A percentile compares a stretch with the other conserved stretches of the same genome.
Conservation (phyloP, 2,113 vertebrate genomes). For the Hystrix cristata region DNA sequence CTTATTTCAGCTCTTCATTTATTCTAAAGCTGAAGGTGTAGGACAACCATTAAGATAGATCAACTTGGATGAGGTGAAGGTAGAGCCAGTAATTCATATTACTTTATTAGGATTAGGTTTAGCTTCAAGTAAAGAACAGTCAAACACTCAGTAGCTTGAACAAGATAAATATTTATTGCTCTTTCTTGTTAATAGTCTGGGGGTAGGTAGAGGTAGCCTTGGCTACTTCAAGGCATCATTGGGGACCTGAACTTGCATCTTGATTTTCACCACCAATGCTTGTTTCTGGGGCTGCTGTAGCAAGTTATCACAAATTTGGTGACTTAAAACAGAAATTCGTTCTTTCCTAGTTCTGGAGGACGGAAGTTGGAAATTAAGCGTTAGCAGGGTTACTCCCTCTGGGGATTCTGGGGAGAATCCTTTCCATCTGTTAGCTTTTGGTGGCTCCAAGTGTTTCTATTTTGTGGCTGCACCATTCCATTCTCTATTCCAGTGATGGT, state of each 20-base stretch:
- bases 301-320: neutral
- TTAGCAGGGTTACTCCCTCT: neutral
- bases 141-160: neutral
- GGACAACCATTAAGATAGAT: neutral
- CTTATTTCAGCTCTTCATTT: neutral
- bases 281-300: neutral
- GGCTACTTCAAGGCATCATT: neutral
- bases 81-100: neutral
- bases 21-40: neutral
- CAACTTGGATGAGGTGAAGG: neutral
- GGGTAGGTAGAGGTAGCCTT: neutral
- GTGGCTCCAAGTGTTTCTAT: neutral
- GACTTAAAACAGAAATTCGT: neutral
- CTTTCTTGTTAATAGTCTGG: neutral
- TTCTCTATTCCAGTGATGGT: neutral
- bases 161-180: neutral
- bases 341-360: neutral
- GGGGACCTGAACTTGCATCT: neutral
- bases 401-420: neutral
- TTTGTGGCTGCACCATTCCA: fast-evolving
- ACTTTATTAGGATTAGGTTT: neutral
- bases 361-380: neutral
- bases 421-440: neutral
- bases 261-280: neutral
- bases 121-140: neutral